Evolutionary conservation across 2,113 vertebrate species (phyloP).

Genomic region (Chamaea fasciata): DNA sequence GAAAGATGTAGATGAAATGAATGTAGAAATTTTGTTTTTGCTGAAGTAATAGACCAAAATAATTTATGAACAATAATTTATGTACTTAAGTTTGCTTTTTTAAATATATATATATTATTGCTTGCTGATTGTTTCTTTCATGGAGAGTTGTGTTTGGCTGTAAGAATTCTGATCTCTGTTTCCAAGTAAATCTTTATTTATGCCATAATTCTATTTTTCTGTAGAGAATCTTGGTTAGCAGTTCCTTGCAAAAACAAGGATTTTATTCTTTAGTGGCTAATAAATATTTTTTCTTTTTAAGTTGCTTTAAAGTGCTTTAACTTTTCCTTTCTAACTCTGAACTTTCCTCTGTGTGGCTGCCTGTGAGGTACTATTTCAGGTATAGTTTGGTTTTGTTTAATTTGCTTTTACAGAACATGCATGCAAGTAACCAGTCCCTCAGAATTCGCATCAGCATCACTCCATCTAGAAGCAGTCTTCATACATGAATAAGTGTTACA

Average conservation of each 20-base stretch:
- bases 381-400: conserved; percentile 65
- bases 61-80: background rate
- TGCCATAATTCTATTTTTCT: background rate
- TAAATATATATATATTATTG: background rate
- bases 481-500: background rate
- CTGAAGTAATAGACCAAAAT: background rate
- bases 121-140: background rate
- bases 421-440: conserved; percentile 4
- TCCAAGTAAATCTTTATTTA: background rate
- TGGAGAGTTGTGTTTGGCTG: background rate
- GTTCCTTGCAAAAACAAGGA: background rate
- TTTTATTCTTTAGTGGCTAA: conserved; percentile 49
- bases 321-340: conserved; percentile 70
- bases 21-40: background rate
- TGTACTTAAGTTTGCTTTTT: background rate
- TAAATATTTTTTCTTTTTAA: conserved; percentile 61
- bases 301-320: conserved; percentile 63
- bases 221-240: background rate
- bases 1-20: background rate
- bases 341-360: conserved; percentile 70
- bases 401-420: conserved; percentile 34
- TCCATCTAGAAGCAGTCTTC: background rate
- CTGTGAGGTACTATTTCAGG: conserved; percentile 69
- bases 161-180: conserved; percentile 22
- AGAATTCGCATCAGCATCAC: conserved; percentile 6